Base-by-base conservation (phyloP, 1,140 invertebrate species). In the Calephelis nemesis region DNA sequence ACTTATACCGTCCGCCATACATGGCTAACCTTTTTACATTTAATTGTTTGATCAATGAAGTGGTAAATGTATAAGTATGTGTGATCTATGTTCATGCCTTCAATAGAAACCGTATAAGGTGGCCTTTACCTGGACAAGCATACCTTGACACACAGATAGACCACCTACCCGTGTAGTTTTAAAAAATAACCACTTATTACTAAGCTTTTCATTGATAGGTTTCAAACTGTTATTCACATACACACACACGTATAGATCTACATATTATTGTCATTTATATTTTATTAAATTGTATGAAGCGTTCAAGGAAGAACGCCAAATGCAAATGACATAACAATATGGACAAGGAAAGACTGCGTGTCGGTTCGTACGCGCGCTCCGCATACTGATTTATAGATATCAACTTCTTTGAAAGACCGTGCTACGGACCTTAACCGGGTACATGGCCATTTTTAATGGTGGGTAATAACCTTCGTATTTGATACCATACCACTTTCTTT, bases 271-370 rank as follows among this genome's bases (percentile, higher is more conserved):
- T 60, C 30, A 39, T 60, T 60, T 60, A 11, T 60, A 40, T 52
- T 12, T 40, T 60, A 60, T 60, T 60, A 60, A 60, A 60, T 39
- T 60, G 54, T 40, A 60, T 7, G 39, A 39, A 39, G 30, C 9
- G 15, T 39, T 60, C 54, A 11, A 60, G 54, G 54, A 60, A 60
- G 66, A 70, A 64, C 62, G 47, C 65, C 45, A 15, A 40, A 30
- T 64, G 47, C 63, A 64, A 64, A 64, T 64, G 4, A 48, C 63
- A 40, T 63, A 11, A 64, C 70, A 75, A 70, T 76, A 76, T 76
- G 74, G 71, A 73, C 68, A 68, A 70, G 75, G 77, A 81, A 81
- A 83, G 77, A 83, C 78, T 69, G 76, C 76, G 73, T 80, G 81
- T 80, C 79, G 79, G 74, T 77, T 39, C 65, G 68, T 75, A 12